Conservation (phyloP, 1,140 invertebrate species). For the Drosophila baimaii region DNA sequence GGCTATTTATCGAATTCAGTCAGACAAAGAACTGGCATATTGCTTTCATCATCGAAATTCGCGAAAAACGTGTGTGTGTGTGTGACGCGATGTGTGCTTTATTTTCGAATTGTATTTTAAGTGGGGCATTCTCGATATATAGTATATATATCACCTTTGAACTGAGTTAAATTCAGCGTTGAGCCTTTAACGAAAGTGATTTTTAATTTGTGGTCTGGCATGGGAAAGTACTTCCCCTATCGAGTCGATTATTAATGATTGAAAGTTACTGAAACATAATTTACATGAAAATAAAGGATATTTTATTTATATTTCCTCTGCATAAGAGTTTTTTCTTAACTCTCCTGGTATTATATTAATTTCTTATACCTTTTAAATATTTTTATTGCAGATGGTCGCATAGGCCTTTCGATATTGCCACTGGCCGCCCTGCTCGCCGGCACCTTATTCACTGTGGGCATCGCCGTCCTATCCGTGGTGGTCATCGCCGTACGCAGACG, state of each 20-base stretch:
- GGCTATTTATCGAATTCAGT: conserved; percentile 50
- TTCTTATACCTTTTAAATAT: not conserved
- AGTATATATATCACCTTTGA: conserved; percentile 17
- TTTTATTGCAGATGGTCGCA: conserved; percentile 86
- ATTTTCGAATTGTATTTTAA: conserved; percentile 33
- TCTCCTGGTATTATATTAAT: not conserved
- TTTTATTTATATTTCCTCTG: too few species aligned
- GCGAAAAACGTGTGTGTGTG: conserved; percentile 7
- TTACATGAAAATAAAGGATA: not conserved
- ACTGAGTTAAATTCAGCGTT: not conserved
- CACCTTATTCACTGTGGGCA: conserved; percentile 87
- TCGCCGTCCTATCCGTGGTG: conserved; percentile 87
- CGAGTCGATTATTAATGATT: too few species aligned
- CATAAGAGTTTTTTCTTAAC: too few species aligned
- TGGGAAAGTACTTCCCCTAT: too few species aligned
- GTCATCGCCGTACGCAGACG: conserved; percentile 85
- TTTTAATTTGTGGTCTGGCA: not conserved
- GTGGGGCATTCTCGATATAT: not conserved
- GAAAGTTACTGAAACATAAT: not conserved
- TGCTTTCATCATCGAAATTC: conserved; percentile 42
- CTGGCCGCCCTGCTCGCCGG: conserved; percentile 87
- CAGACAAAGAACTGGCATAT: conserved; percentile 30
- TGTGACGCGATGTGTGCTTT: conserved; percentile 10
- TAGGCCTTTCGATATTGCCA: conserved; percentile 87
- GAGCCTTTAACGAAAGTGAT: not conserved